A percentile compares a stretch with the other conserved stretches of the same genome.
phyloP scores from a whole-genome alignment of 1,140 invertebrate genomes.

The Littorina saxatilis region DNA sequence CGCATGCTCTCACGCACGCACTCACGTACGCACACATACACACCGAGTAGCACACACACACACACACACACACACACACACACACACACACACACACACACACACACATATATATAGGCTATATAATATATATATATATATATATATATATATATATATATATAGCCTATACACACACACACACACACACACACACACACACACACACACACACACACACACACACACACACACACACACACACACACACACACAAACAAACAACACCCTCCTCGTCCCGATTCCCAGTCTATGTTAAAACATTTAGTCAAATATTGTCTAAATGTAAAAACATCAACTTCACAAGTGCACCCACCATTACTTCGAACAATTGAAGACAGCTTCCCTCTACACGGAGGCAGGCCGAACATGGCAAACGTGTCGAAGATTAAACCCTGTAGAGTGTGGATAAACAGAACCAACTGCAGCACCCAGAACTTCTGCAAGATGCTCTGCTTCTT shows the following conservation, averaged over 20 bases:
- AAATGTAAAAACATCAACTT: background rate
- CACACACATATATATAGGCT: background rate
- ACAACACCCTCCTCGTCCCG: too few species aligned
- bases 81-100: background rate
- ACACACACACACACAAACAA: too few species aligned
- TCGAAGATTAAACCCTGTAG: conserved; percentile 45
- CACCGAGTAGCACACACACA: too few species aligned
- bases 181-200: background rate
- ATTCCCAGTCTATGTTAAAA: too few species aligned
- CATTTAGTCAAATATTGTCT: too few species aligned
- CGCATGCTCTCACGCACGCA: too few species aligned
- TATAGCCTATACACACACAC: background rate
- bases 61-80: background rate
- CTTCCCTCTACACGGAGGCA: conserved; percentile 39
- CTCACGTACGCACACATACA: too few species aligned
- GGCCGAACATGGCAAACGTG: conserved; percentile 37
- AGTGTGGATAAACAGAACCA: conserved; percentile 45
- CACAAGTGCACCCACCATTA: conserved; percentile 31
- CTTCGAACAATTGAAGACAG: conserved; percentile 37
- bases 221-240: background rate
- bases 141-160: background rate
- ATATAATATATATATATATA: background rate
- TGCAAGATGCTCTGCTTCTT: conserved; percentile 18
- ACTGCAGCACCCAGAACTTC: conserved; percentile 40
- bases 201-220: background rate